Evolutionary conservation across 2,888 invertebrate genomes (phyloP).

Genomic region (Leptopilina myrica): DNA sequence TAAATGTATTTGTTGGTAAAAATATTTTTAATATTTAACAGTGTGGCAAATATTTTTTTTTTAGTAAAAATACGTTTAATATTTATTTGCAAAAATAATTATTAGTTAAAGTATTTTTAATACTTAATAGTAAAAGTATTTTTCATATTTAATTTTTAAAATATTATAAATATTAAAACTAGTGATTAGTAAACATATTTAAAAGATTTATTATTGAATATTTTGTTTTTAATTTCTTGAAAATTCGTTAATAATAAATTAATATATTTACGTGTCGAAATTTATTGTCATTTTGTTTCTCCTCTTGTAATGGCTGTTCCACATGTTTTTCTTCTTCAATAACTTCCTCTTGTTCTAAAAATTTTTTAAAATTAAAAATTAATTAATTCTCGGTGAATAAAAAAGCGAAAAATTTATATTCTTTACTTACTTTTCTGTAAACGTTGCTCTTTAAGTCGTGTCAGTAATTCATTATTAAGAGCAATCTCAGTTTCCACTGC

Average conservation of each 20-base stretch:
- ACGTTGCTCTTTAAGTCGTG: too few species aligned
- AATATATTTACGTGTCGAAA: not conserved
- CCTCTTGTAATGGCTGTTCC: not conserved
- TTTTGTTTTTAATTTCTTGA: too few species aligned
- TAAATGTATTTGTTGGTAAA: too few species aligned
- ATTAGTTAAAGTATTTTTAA: not conserved
- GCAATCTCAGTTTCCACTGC: too few species aligned
- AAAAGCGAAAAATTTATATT: not conserved
- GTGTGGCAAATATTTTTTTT: too few species aligned
- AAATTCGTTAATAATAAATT: too few species aligned
- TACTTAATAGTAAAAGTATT: not conserved
- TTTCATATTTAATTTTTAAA: too few species aligned
- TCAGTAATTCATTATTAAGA: too few species aligned
- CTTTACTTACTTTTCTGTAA: not conserved
- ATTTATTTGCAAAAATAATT: not conserved
- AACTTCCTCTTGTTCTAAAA: not conserved
- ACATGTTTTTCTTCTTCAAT: not conserved
- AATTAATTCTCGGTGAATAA: not conserved
- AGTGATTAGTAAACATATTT: too few species aligned
- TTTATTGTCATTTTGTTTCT: not conserved
- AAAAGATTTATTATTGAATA: too few species aligned
- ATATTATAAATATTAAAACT: too few species aligned
- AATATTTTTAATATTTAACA: too few species aligned
- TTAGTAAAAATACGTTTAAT: not conserved
- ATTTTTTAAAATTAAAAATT: not conserved